Evolutionary conservation across 2,797 vertebrate genomes (phyloP).

Genomic region (Lophotriccus pileatus): DNA sequence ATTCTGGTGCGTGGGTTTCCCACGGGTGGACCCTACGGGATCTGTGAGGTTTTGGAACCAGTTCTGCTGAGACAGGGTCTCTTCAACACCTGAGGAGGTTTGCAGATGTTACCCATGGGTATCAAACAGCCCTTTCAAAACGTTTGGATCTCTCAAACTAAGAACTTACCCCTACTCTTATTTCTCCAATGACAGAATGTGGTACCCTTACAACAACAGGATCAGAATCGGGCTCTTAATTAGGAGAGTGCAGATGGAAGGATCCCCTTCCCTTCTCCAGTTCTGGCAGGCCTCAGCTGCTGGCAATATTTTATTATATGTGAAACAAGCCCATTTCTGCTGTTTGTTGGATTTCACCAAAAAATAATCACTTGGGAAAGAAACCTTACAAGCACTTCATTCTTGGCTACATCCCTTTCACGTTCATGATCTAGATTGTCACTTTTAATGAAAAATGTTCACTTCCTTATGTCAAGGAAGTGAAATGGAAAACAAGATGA

Average conservation of each 20-base stretch:
- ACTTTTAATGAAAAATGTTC: slow-evolving; percentile 2
- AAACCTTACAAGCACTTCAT: not conserved
- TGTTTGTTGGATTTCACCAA: not conserved
- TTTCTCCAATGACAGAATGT: not conserved
- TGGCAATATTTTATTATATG: not conserved
- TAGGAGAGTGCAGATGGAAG: slow-evolving; percentile 9
- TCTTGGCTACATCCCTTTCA: not conserved
- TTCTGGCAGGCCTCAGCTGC: slow-evolving; percentile 3
- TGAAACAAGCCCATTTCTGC: not conserved
- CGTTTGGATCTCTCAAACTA: not conserved
- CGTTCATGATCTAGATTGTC: not conserved
- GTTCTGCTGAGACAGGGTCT: not conserved
- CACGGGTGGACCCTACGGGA: rapidly evolving
- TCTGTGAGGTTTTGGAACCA: not conserved
- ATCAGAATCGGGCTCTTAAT: not conserved
- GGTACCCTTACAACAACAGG: not conserved
- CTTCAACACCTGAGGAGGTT: not conserved
- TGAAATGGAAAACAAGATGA: slow-evolving; percentile 1
- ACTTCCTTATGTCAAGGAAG: slow-evolving; percentile 7
- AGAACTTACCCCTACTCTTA: not conserved
- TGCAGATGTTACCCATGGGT: not conserved
- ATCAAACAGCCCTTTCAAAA: not conserved
- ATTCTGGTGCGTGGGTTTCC: not conserved
- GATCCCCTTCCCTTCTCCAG: not conserved
- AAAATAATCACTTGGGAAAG: not conserved